These are phyloP conservation scores for Montipora sp. DNA, from an alignment of 64 coral and sea anemone species.

Conservation along the genomic window DNA sequence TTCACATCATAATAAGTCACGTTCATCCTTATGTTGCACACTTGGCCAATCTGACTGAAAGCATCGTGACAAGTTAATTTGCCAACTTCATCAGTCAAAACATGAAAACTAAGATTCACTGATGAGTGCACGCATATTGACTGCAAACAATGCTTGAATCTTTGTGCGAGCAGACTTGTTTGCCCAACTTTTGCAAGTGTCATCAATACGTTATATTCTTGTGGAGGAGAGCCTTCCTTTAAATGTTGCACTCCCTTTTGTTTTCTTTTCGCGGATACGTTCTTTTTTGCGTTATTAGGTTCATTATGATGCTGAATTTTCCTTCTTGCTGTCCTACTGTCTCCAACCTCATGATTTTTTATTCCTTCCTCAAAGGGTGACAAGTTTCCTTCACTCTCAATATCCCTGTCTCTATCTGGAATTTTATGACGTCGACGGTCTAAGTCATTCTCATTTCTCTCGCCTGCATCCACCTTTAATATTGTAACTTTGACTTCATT, in stretches of 20 bases:
- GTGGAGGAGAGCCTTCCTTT: not conserved
- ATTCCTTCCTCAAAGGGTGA: not conserved
- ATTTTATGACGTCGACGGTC: not conserved
- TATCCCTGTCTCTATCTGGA: not conserved
- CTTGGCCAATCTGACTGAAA: conserved; percentile 33
- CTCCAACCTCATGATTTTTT: not conserved
- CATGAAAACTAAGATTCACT: conserved; percentile 33
- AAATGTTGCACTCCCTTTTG: not conserved
- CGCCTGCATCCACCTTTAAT: not conserved
- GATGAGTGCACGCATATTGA: conserved; percentile 43
- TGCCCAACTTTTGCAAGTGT: conserved; percentile 38
- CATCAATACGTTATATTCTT: conserved; percentile 52
- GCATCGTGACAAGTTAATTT: conserved; percentile 17
- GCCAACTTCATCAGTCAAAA: conserved; percentile 36
- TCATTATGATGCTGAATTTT: not conserved
- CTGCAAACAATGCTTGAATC: conserved; percentile 30
- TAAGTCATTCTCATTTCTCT: conserved; percentile 20
- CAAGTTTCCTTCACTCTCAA: not conserved
- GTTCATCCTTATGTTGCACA: conserved; percentile 8
- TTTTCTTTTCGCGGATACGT: not conserved
- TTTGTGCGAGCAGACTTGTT: conserved; percentile 26
- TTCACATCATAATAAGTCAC: conserved; percentile 66
- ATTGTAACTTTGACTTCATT: not conserved
- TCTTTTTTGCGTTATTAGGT: not conserved
- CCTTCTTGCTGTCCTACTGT: not conserved